A percentile compares a stretch with the other conserved stretches of the same genome.
phyloP scores from a whole-genome alignment of 1,140 invertebrate species.

The Harpegnathos saltator region DNA sequence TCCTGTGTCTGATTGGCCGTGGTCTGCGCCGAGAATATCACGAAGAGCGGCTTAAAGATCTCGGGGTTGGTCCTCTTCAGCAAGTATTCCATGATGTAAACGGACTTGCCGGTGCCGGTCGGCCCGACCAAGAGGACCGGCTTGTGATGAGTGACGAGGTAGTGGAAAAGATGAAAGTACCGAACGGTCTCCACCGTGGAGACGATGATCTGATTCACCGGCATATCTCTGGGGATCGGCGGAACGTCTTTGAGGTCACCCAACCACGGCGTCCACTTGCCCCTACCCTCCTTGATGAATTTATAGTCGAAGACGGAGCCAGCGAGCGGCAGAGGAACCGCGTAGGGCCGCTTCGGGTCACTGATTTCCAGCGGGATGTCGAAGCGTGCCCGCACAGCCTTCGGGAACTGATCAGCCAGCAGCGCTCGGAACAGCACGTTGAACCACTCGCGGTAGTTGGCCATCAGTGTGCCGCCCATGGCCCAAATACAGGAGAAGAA shows the following conservation, averaged over 20 bases:
- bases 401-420: constrained; percentile 90
- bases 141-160: constrained; percentile 93
- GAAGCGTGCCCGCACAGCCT: constrained; percentile 86
- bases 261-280: constrained; percentile 95
- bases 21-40: constrained; percentile 98
- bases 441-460: constrained; percentile 92
- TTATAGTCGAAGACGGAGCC: constrained; percentile 95
- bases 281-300: constrained; percentile 95
- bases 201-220: constrained; percentile 97
- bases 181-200: constrained; percentile 95
- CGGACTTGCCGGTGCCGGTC: constrained; percentile 97
- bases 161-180: constrained; percentile 91
- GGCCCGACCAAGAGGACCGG: constrained; percentile 95
- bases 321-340: constrained; percentile 91
- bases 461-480: constrained; percentile 92
- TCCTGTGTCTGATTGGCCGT: constrained; percentile 98
- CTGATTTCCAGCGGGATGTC: constrained; percentile 86
- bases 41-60: constrained; percentile 93
- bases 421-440: constrained; percentile 92
- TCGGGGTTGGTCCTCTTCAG: constrained; percentile 92
- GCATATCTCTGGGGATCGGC: constrained; percentile 94
- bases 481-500: constrained; percentile 97
- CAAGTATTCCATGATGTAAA: constrained; percentile 94
- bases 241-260: constrained; percentile 92
- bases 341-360: constrained; percentile 90